Evolutionary conservation across 2,797 vertebrate species (phyloP).

Genomic region (Clamator glandarius): DNA sequence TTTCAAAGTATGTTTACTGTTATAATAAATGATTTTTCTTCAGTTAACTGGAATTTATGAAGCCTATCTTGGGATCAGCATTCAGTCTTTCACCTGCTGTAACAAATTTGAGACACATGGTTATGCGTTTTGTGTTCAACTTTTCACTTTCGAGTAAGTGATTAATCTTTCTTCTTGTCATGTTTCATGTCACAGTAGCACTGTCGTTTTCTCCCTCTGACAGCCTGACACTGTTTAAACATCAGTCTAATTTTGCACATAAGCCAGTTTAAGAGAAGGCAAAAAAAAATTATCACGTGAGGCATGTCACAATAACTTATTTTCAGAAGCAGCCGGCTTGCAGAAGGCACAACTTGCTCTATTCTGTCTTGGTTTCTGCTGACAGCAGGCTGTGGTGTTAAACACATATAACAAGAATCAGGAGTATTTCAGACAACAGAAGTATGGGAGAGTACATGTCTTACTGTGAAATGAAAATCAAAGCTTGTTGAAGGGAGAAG

Average conservation of each 20-base stretch:
- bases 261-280: slow-evolving; percentile 25
- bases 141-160: slow-evolving; percentile 35
- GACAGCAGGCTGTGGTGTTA: slow-evolving; percentile 69
- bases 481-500: background rate
- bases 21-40: slow-evolving; percentile 3
- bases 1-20: slow-evolving; percentile 18
- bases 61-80: background rate
- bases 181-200: slow-evolving; percentile 55
- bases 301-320: slow-evolving; percentile 62
- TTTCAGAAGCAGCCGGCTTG: slow-evolving; percentile 65
- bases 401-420: slow-evolving; percentile 45
- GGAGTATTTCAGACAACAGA: slow-evolving; percentile 49
- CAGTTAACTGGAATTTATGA: background rate
- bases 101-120: slow-evolving; percentile 34
- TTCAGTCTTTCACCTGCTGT: slow-evolving; percentile 26
- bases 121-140: slow-evolving; percentile 13
- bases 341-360: slow-evolving; percentile 63
- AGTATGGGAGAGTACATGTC: background rate
- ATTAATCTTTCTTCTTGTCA: slow-evolving; percentile 61
- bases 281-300: slow-evolving; percentile 12
- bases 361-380: slow-evolving; percentile 63
- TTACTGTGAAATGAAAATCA: background rate
- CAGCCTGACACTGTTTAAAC: slow-evolving; percentile 62
- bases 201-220: slow-evolving; percentile 51
- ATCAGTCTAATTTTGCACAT: slow-evolving; percentile 63